Conservation (phyloP, 2,797 vertebrate genomes). For the Sebastes diploproa region DNA sequence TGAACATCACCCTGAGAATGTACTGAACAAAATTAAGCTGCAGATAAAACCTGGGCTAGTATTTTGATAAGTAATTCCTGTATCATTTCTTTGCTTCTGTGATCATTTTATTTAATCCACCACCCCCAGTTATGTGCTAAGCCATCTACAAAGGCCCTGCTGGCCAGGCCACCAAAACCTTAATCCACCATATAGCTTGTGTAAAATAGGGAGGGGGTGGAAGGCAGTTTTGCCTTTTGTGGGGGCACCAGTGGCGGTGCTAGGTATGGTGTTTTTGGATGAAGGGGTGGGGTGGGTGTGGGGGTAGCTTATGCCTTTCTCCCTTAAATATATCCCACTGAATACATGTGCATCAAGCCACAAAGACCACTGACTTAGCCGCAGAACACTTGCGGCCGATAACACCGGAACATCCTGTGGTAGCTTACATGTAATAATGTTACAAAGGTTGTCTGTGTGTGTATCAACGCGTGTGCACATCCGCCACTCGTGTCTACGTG, state of each 20-base stretch:
- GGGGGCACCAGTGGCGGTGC: conserved; percentile 60
- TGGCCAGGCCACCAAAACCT: conserved; percentile 86
- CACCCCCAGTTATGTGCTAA: conserved; percentile 95
- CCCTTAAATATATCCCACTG: conserved; percentile 84
- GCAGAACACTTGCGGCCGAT: conserved; percentile 71
- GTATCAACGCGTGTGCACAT: conserved; percentile 9
- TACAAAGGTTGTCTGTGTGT: conserved; percentile 67
- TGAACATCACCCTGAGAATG: conserved; percentile 99
- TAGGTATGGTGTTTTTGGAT: conserved; percentile 71
- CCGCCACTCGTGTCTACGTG: conserved; percentile 21
- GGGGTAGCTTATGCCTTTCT: conserved; percentile 72
- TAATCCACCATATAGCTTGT: conserved; percentile 89
- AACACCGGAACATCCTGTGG: conserved; percentile 73
- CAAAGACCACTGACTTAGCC: conserved; percentile 74
- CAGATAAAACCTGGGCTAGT: conserved; percentile 98
- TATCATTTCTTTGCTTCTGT: conserved; percentile 99
- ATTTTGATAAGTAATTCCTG: conserved; percentile 99
- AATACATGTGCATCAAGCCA: conserved; percentile 79
- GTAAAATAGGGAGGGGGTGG: conserved; percentile 79
- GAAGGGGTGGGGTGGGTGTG: conserved; percentile 59
- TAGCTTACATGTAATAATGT: conserved; percentile 69
- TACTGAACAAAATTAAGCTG: conserved; percentile 99
- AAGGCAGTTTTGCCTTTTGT: conserved; percentile 70
- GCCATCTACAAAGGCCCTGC: conserved; percentile 94
- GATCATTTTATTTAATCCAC: conserved; percentile 99